Evolutionary conservation across 2,888 invertebrate species (phyloP).

Genomic region (Adela reaumurella): DNA sequence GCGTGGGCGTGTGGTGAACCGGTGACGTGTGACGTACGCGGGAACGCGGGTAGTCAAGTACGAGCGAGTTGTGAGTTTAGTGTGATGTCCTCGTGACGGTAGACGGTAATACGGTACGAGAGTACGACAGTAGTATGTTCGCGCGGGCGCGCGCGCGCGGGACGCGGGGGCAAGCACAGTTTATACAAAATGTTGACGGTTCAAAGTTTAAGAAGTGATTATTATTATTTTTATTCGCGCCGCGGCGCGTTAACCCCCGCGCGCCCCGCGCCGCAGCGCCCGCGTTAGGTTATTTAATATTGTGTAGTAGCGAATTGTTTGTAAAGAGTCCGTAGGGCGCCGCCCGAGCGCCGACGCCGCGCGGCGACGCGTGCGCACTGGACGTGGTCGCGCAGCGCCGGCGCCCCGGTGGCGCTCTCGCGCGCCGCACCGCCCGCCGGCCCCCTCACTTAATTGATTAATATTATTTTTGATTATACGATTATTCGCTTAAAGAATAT

Average conservation of each 20-base stretch:
- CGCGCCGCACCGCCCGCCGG: conserved; percentile 30
- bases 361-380: conserved; percentile 7
- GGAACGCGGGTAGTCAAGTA: too few relatives aligned
- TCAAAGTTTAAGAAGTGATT: not conserved
- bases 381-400: conserved; percentile 17
- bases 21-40: conserved; percentile 15
- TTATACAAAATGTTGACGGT: not conserved
- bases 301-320: not conserved
- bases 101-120: too few relatives aligned
- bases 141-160: conserved; percentile 11
- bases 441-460: conserved; percentile 24
- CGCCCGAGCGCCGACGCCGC: not conserved
- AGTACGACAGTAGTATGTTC: not conserved
- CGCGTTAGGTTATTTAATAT: not conserved
- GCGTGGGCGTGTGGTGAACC: conserved; percentile 22
- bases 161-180: not conserved
- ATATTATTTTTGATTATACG: conserved; percentile 51
- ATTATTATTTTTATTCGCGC: not conserved
- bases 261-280: conserved; percentile 10
- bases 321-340: not conserved
- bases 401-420: conserved; percentile 25
- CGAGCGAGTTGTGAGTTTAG: not conserved
- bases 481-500: conserved; percentile 55
- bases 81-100: not conserved
- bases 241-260: conserved; percentile 1